These are phyloP conservation scores for Alosa alosa DNA, from an alignment of 2,113 vertebrate genomes.

Conservation along the genomic window DNA sequence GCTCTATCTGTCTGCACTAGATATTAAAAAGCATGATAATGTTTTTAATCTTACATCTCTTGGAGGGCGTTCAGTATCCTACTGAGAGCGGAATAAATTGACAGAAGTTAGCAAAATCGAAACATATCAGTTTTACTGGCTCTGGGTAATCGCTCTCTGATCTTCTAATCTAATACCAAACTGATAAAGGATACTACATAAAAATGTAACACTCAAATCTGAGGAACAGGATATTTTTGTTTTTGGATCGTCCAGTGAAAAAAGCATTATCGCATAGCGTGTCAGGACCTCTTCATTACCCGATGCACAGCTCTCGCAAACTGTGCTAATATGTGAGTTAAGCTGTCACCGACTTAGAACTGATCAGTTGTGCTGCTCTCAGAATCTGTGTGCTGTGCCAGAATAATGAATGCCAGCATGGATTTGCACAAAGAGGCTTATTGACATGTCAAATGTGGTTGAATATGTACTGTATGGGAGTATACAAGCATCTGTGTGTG, in stretches of 20 bases:
- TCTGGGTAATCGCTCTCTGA: neutral
- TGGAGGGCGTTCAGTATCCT: neutral
- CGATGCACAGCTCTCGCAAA: neutral
- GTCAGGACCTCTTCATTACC: neutral
- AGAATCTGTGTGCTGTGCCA: neutral
- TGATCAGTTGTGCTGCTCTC: neutral
- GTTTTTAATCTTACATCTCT: conserved; percentile 4
- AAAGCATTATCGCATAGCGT: neutral
- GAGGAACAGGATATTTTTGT: neutral
- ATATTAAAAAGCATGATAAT: neutral
- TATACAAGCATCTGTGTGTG: neutral
- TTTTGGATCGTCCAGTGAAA: neutral
- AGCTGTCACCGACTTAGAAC: neutral
- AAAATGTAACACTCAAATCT: neutral
- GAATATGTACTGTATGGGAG: neutral
- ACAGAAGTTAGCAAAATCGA: neutral
- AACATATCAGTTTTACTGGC: neutral
- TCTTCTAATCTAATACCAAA: neutral
- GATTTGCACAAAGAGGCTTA: neutral
- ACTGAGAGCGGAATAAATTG: neutral
- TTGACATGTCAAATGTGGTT: neutral
- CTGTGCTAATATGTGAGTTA: neutral
- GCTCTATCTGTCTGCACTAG: neutral
- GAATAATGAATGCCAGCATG: neutral
- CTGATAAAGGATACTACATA: neutral